A percentile compares a stretch with the other conserved stretches of the same genome.
Evolutionary conservation across 2,888 invertebrate species (phyloP).

Genomic region (Brenthis hecate): DNA sequence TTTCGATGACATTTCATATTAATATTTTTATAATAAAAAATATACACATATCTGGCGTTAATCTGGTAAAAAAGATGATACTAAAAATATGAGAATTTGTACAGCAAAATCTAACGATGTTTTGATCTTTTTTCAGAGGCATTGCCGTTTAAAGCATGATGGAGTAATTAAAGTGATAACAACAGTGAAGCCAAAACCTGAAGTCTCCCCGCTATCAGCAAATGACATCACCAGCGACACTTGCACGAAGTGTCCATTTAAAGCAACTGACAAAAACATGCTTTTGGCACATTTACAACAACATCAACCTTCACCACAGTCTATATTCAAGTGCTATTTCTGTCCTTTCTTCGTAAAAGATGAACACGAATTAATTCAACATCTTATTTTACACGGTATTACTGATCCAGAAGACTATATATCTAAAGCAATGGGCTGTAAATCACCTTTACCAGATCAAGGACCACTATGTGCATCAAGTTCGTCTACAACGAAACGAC

Average conservation of each 20-base stretch:
- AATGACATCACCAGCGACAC: conserved; percentile 60
- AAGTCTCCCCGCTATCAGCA: conserved; percentile 56
- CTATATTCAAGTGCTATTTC: conserved; percentile 89
- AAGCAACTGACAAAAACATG: conserved; percentile 80
- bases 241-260: conserved; percentile 89
- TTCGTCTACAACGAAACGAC: conserved; percentile 81
- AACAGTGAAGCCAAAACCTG: conserved; percentile 75
- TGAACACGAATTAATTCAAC: conserved; percentile 86
- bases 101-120: conserved; percentile 1
- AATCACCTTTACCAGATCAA: conserved; percentile 58
- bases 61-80: too few relatives aligned
- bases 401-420: conserved; percentile 82
- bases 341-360: conserved; percentile 90
- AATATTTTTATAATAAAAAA: too few relatives aligned
- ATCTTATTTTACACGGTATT: conserved; percentile 85
- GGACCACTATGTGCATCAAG: conserved; percentile 46
- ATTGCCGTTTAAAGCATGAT: conserved; percentile 90
- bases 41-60: too few relatives aligned
- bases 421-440: conserved; percentile 69
- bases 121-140: conserved; percentile 81
- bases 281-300: conserved; percentile 86
- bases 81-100: too few relatives aligned
- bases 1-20: too few relatives aligned
- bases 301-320: conserved; percentile 86
- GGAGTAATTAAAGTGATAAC: conserved; percentile 87